A percentile compares a stretch with the other conserved stretches of the same genome.
Evolutionary conservation across 2,113 vertebrate species (phyloP).

Genomic region (Setophaga kirtlandii): DNA sequence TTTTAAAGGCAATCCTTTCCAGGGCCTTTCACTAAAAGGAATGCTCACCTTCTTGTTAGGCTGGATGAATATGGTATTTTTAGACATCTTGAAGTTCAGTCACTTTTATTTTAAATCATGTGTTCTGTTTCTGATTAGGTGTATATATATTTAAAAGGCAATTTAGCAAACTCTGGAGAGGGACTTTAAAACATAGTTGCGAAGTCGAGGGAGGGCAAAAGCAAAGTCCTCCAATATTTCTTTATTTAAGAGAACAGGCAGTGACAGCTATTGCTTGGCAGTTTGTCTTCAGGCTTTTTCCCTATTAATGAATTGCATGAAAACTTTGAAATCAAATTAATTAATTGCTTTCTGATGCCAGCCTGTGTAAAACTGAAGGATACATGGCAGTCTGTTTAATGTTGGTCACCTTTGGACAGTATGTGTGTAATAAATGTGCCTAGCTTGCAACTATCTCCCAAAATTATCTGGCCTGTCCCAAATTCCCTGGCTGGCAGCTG

Average conservation of each 20-base stretch:
- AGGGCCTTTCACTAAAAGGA: background rate
- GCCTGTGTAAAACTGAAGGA: background rate
- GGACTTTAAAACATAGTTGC: background rate
- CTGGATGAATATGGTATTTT: constrained; percentile 40
- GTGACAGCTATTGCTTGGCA: background rate
- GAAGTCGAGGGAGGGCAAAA: background rate
- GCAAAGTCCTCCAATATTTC: background rate
- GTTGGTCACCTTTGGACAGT: background rate
- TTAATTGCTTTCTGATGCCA: constrained; percentile 16
- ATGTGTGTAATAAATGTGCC: background rate
- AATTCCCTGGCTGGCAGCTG: background rate
- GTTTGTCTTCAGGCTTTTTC: background rate
- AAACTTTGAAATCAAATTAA: background rate
- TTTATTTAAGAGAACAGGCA: background rate
- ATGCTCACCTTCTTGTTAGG: constrained; percentile 4
- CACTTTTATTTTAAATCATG: background rate
- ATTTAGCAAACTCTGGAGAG: background rate
- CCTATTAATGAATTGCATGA: background rate
- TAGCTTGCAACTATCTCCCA: background rate
- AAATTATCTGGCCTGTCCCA: background rate
- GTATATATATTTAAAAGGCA: background rate
- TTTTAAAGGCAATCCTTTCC: background rate
- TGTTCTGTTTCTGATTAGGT: background rate
- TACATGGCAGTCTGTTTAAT: background rate
- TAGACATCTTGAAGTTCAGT: constrained; percentile 10